Base-by-base conservation (phyloP, 2,888 invertebrate genomes). In the Carcina quercana region DNA sequence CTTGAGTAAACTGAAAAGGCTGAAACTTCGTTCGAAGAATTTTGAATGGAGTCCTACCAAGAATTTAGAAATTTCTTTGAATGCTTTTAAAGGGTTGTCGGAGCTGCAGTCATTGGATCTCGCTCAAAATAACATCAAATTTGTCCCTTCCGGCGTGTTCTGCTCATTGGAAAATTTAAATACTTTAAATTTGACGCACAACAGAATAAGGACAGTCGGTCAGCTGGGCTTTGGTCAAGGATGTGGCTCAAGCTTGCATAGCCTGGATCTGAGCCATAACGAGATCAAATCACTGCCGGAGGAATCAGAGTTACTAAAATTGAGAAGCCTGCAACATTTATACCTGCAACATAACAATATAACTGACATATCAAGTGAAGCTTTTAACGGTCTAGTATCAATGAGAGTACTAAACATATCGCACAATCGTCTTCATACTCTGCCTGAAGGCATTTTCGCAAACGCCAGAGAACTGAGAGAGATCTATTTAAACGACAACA, bases 321-420 rank as follows among this genome's bases (percentile, higher is more conserved):
- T 96, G 45, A 86, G 93, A 31, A 91, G 94, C 38, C 80, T 97
- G 28, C 91, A 93, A 53, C 89, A 91, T 53, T 84, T 97, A 21
- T 88, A 90, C 54, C 70, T 97, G 50, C 91, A 94, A 69, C 89
- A 93, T 64, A 97, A 97, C 67, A 90, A 92, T 60, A 90, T 96
- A 43, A 88, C 88, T 33, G 90, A 92, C 54, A 87, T 96, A 55
- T 91, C 91, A 38, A 88, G 90, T 51, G 91, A 93, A 61, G 90
- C 94, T 11, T 87, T 96, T 46, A 88, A 90, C 38, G 93, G 94
- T 25, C 85, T 96, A 30, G 88, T 89, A 21, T 91, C 91, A 27
- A 82, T 97, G 65, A 88, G 93, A 51, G 88, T 92, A 21, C 74
- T 97, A 30, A 95, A 97, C 84, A 86, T 96, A 59, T 94, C 95